These are phyloP conservation scores for Tapera naevia DNA, from an alignment of 2,797 vertebrate genomes.

Conservation along the genomic window DNA sequence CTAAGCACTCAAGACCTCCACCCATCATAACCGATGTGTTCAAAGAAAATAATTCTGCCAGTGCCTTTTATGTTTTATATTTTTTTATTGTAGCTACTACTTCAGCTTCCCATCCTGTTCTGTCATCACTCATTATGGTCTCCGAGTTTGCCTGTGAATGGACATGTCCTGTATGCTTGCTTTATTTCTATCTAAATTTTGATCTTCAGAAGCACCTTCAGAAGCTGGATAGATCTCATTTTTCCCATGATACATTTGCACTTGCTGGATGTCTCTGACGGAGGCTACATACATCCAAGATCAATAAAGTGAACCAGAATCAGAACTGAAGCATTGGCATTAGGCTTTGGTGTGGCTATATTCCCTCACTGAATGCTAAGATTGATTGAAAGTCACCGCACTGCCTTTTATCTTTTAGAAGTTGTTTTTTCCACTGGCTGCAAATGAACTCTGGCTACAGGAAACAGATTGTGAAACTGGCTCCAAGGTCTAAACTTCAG, in stretches of 20 bases:
- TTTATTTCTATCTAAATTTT: conserved; percentile 2
- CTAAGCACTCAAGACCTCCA: not conserved
- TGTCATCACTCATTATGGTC: not conserved
- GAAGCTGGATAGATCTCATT: not conserved
- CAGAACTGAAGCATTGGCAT: not conserved
- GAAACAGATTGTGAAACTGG: conserved; percentile 70
- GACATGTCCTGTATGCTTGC: not conserved
- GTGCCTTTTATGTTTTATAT: not conserved
- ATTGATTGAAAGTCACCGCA: conserved; percentile 34
- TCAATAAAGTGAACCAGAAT: not conserved
- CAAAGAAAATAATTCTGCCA: conserved; percentile 17
- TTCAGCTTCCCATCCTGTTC: not conserved
- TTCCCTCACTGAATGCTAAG: conserved; percentile 5
- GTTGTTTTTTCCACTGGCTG: conserved; percentile 67
- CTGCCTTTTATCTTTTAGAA: conserved; percentile 63
- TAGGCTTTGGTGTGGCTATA: not conserved
- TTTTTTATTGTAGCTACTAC: not conserved
- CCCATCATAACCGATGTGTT: conserved; percentile 24
- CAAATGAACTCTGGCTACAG: conserved; percentile 62
- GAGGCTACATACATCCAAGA: not conserved
- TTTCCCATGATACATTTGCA: not conserved
- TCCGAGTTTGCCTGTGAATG: not conserved
- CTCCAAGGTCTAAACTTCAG: conserved; percentile 56
- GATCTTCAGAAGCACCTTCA: not conserved
- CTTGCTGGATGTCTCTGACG: not conserved